Evolutionary conservation across 2,888 invertebrate species (phyloP).

Genomic region (Minunthozetes semirufus): DNA sequence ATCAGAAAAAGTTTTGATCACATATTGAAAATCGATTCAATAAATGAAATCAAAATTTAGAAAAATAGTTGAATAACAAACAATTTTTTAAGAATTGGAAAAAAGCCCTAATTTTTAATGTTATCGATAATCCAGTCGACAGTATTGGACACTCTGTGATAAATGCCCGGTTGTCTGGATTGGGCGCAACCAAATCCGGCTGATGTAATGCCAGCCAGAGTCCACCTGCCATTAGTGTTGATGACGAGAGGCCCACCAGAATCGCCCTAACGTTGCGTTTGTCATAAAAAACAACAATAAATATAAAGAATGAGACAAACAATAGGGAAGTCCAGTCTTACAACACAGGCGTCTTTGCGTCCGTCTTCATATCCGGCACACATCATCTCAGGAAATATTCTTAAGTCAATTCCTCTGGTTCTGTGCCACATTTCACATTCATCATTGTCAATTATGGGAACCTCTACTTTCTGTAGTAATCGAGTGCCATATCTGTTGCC

Average conservation of each 20-base stretch:
- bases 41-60: neutral
- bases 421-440: constrained; percentile 75
- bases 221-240: constrained; percentile 62
- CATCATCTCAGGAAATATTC: constrained; percentile 69
- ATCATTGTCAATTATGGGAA: constrained; percentile 68
- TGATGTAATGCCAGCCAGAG: constrained; percentile 71
- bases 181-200: constrained; percentile 80
- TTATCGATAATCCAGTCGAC: constrained; percentile 44
- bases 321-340: constrained; percentile 42
- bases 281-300: constrained; percentile 30
- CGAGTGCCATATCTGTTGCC: constrained; percentile 67
- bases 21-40: neutral
- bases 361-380: constrained; percentile 77
- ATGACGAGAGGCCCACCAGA: constrained; percentile 69
- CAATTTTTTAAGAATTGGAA: neutral
- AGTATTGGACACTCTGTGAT: constrained; percentile 61
- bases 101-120: constrained; percentile 15
- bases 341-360: constrained; percentile 72
- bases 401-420: constrained; percentile 69
- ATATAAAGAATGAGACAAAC: neutral
- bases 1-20: neutral
- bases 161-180: constrained; percentile 76
- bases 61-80: neutral
- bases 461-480: constrained; percentile 67
- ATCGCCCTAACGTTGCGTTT: constrained; percentile 56